Base-by-base conservation (phyloP, 2,113 vertebrate genomes). In the Labeo rohita region DNA sequence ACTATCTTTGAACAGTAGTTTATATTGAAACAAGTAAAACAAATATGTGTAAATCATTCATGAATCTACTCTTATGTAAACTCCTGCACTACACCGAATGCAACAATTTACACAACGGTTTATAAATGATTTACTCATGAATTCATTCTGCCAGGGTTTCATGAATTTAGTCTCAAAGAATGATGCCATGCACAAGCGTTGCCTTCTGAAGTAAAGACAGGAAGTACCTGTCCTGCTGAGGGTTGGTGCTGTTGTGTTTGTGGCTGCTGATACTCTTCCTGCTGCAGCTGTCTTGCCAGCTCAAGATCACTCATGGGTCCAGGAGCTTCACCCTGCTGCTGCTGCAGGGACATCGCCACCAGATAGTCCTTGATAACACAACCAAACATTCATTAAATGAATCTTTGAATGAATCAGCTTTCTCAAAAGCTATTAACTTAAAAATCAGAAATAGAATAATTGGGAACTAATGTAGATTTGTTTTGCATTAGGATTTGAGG, bases 301-400 rank as follows among this genome's bases (percentile, higher is more conserved):
- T 99, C 97, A 90, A 99, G 91, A 92, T 99, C 98, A 0, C 96
- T 97, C 6, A 99, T 92, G 3, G 93, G 91, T 0, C 93, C 86
- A 0, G 91, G 86, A 45, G 92, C 94, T 45, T 84, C 92, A 16
- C 94, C 96, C 54, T 91, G 93, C 87, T 95, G 96, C 90, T 95
- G 96, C 91, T 98, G 98, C 87, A 98, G 93, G 0, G 97, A 98
- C 90, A 99, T 91, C 0, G 98, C 97, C 0, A 98, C 96, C 92
- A 98, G 89, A 90, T 96, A 98, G 90, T 98, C 98, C 98, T 98
- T 49, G 16, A 43, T 61, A 63, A 68, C 65, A 52, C 39, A 87
- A 9, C 5, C 13, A 54, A 54, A 16, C 52, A 16, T 54, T 54
- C 52, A 54, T 4, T 6, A 3, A 0, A 82, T 28, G 3, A 1